Evolutionary conservation across 2,797 vertebrate genomes (phyloP).

Genomic region (Ctenosaura bakeri): DNA sequence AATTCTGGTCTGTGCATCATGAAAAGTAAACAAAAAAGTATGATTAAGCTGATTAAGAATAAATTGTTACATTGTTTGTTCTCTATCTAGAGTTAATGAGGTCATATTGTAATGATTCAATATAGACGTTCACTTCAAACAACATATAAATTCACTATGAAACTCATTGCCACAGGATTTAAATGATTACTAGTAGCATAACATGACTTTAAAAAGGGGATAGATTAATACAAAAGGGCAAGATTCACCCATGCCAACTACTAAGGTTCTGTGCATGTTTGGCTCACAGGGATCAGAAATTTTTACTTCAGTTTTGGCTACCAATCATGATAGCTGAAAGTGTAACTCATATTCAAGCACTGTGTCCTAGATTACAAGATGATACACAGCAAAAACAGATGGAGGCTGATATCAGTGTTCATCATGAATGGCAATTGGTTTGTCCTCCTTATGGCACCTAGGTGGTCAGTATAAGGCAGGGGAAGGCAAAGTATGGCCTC

Average conservation of each 20-base stretch:
- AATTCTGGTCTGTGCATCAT: neutral
- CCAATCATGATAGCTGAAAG: neutral
- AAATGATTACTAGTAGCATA: neutral
- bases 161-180: neutral
- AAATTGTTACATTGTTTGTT: neutral
- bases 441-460: no score
- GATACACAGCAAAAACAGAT: neutral
- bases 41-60: slow-evolving; percentile 9
- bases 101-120: neutral
- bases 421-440: neutral
- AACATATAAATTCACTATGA: neutral
- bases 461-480: no score
- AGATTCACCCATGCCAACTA: neutral
- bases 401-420: neutral
- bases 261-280: neutral
- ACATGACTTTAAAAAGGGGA: neutral
- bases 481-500: no score
- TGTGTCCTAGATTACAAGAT: neutral
- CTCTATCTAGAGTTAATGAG: neutral
- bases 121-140: neutral
- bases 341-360: neutral
- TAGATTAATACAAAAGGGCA: neutral
- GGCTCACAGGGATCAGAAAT: neutral
- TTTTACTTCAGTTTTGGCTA: neutral
- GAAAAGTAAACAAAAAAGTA: neutral